Evolutionary conservation across 1,140 invertebrate species (phyloP).

Genomic region (Aporrectodea caliginosa): DNA sequence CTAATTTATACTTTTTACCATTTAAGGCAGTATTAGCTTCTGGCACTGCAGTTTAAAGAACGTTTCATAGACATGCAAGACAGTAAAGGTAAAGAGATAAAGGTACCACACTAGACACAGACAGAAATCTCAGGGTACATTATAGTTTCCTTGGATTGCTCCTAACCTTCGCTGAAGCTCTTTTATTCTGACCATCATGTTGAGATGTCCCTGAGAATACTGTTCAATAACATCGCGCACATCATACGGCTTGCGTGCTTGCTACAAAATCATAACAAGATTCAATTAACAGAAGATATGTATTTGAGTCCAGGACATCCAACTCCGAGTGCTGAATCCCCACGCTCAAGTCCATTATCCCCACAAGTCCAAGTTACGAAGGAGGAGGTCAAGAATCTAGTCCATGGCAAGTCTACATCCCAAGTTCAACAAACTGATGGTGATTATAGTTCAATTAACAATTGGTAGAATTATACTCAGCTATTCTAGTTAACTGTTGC

Average conservation of each 20-base stretch:
- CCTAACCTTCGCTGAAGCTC: conserved; percentile 75
- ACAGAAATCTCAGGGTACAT: neutral
- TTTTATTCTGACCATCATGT: conserved; percentile 81
- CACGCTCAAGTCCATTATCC: too few relatives aligned
- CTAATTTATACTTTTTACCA: neutral
- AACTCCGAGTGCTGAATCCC: too few relatives aligned
- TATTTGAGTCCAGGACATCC: too few relatives aligned
- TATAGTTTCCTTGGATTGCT: too few relatives aligned
- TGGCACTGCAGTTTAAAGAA: neutral
- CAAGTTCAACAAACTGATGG: neutral
- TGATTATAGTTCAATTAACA: neutral
- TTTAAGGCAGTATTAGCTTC: neutral
- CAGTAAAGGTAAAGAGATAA: neutral
- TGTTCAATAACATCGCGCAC: conserved; percentile 97
- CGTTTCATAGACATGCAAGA: neutral
- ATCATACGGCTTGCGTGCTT: conserved; percentile 92
- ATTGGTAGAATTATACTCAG: neutral
- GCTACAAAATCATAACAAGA: too few relatives aligned
- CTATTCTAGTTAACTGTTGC: neutral
- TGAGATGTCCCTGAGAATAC: conserved; percentile 87
- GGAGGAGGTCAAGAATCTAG: too few relatives aligned
- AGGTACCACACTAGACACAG: neutral
- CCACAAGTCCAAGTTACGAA: too few relatives aligned
- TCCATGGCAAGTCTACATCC: neutral
- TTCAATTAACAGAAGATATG: too few relatives aligned